phyloP scores from a whole-genome alignment of 2,888 invertebrate species.

The Nomada flava region DNA sequence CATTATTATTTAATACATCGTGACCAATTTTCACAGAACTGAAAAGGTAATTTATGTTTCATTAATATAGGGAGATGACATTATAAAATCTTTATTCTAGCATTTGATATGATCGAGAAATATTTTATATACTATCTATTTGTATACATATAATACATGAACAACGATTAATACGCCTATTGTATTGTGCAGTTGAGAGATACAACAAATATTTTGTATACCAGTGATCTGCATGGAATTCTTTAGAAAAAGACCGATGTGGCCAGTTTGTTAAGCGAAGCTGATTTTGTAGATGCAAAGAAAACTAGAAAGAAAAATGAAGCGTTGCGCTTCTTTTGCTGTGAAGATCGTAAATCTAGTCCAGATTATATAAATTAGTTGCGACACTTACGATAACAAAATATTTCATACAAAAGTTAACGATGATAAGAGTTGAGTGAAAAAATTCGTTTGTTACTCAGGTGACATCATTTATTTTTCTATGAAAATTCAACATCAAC shows the following conservation, averaged over 20 bases:
- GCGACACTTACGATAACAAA: conserved; percentile 7
- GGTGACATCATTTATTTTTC: conserved; percentile 26
- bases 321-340: background rate
- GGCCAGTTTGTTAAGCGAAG: conserved; percentile 20
- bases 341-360: conserved; percentile 53
- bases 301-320: conserved; percentile 5
- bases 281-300: conserved; percentile 21
- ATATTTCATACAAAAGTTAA: conserved; percentile 12
- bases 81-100: conserved; percentile 17
- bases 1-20: no score
- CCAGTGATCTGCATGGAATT: conserved; percentile 23
- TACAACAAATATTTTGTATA: conserved; percentile 63
- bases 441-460: background rate
- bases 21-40: conserved; percentile 6
- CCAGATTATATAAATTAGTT: conserved; percentile 43
- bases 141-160: conserved; percentile 27
- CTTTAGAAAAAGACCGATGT: conserved; percentile 6
- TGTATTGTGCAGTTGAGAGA: conserved; percentile 1
- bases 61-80: background rate
- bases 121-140: conserved; percentile 59
- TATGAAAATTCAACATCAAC: conserved; percentile 9
- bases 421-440: background rate
- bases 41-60: conserved; percentile 23
- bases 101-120: conserved; percentile 18
- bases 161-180: conserved; percentile 17